Evolutionary conservation across 1,140 invertebrate species (phyloP).

Genomic region (Cephus cinctus): DNA sequence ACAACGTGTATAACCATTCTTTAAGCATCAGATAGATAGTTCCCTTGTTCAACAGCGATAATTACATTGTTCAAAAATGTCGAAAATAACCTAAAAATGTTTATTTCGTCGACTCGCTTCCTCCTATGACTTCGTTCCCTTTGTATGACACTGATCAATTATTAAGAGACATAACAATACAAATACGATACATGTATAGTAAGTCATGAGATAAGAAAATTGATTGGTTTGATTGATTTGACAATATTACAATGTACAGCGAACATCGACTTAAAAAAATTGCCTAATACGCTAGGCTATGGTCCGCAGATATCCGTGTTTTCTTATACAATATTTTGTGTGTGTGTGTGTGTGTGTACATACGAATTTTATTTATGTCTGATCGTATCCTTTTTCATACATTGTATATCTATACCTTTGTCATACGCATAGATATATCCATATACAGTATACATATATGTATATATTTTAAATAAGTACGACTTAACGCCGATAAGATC

Average conservation of each 20-base stretch:
- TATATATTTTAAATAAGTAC: not conserved
- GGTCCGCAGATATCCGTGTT: conserved; percentile 23
- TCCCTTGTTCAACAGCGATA: too few species aligned
- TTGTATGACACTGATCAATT: too few species aligned
- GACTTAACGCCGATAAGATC: not conserved
- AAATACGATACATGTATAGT: conserved; percentile 5
- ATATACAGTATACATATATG: not conserved
- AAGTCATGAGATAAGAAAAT: not conserved
- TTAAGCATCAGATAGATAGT: too few species aligned
- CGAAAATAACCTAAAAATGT: too few species aligned
- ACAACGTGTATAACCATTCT: too few species aligned
- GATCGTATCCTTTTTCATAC: not conserved
- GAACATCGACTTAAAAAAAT: conserved; percentile 33
- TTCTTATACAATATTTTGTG: conserved; percentile 9
- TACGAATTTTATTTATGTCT: not conserved
- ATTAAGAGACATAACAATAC: too few species aligned
- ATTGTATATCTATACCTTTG: not conserved
- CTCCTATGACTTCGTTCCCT: too few species aligned
- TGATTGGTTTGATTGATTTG: conserved; percentile 2
- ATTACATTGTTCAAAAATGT: too few species aligned
- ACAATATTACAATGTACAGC: conserved; percentile 13
- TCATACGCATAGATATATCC: not conserved
- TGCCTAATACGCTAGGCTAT: conserved; percentile 32
- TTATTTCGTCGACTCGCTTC: too few species aligned
- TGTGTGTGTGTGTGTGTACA: conserved; percentile 14